Evolutionary conservation across 2,113 vertebrate genomes (phyloP), one percentile per base, ranked within the genome.

Genomic region (Catagonus wagneri): DNA sequence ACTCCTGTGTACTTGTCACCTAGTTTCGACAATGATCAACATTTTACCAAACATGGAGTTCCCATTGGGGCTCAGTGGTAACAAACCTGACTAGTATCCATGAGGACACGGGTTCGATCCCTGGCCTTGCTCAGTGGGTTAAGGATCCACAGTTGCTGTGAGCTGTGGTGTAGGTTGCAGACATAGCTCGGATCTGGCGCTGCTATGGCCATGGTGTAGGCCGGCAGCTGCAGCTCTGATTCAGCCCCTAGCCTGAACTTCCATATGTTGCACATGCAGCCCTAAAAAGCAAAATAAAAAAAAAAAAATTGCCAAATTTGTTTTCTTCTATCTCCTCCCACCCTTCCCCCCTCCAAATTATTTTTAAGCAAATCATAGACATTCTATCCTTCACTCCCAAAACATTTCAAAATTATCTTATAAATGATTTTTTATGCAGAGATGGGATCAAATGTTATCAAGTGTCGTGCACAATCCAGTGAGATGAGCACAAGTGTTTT

Each of bases 311-410:
- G 32, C 63, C 60, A 27, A 72, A 71, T 50, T 71, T 19, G 2
- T 44, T 56, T 83, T 58, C 71, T 56, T 74, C 61, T 32, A 4
- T 66, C 32, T 25, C 50, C 39, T 65, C 71, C 58, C 19, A n/a
- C 25, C 60, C 50, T 65, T 88, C n/a, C 50, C 34, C 54, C 69
- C 20, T 39, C 86, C 56, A 84, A 13, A 72, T 94, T 76, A 36
- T 54, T 39, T 76, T 81, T 61, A 80, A 89, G 16, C 1, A 56
- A 78, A 80, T 71, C 54, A 68, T 4, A 85, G 56, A 58, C 10
- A 27, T 88, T 88, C 23, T 83, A 61, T 27, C 56, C 86, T 72
- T 91, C 44, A 52, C 83, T 94, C 74, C 52, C 66, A 69, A 72
- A 87, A 22, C 58, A 61, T 81, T 54, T 81, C 27, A 14, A 60